These are phyloP conservation scores for Branchellion lobata DNA, from an alignment of 2,888 invertebrate genomes.

Conservation along the genomic window DNA sequence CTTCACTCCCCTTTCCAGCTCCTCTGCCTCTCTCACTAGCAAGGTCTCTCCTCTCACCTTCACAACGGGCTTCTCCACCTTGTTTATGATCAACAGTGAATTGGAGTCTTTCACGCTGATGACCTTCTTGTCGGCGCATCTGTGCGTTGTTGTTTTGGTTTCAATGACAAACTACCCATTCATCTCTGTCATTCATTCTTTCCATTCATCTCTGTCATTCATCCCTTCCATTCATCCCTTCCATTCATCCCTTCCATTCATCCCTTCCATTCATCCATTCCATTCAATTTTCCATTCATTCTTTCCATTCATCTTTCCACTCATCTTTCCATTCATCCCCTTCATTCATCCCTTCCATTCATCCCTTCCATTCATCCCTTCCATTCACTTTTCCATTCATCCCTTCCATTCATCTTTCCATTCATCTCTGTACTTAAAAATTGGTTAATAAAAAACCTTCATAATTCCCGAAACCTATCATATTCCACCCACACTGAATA, in stretches of 20 bases:
- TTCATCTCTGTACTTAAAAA: too few species aligned
- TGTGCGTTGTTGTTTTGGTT: too few species aligned
- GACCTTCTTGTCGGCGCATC: constrained; percentile 75
- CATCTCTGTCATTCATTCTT: neutral
- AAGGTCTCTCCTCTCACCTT: constrained; percentile 77
- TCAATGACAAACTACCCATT: neutral
- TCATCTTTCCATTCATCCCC: neutral
- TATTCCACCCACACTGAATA: too few species aligned
- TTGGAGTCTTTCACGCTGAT: constrained; percentile 63
- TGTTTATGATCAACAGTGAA: constrained; percentile 76
- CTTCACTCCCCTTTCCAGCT: constrained; percentile 80
- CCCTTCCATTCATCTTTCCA: neutral
- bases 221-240: neutral
- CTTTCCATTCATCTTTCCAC: neutral
- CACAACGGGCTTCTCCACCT: constrained; percentile 81
- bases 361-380: too few species aligned
- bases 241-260: neutral
- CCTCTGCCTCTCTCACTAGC: constrained; percentile 80
- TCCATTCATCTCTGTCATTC: neutral
- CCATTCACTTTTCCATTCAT: neutral
- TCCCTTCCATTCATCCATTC: neutral
- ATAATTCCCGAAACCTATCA: too few species aligned
- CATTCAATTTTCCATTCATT: neutral
- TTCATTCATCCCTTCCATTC: neutral
- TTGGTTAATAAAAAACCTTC: too few species aligned